phyloP scores from a whole-genome alignment of 2,797 vertebrate genomes.

The Harpagifer antarcticus region DNA sequence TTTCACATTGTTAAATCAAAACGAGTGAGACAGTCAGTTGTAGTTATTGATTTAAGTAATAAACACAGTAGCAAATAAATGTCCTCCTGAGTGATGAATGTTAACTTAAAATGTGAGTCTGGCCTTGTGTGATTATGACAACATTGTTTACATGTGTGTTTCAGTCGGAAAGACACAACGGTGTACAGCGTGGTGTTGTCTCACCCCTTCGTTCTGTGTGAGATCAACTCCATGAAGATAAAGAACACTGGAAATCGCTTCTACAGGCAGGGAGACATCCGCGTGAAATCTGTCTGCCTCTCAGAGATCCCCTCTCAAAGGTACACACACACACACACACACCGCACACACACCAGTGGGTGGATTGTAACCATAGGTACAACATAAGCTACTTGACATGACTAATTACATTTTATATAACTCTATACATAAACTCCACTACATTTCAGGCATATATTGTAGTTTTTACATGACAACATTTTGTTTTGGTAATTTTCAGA shows the following conservation, averaged over 20 bases:
- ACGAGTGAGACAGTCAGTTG: not conserved
- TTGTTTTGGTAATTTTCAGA: no score
- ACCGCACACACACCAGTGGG: slow-evolving; percentile 5
- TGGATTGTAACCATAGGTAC: no score
- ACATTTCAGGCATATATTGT: no score
- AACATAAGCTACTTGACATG: no score
- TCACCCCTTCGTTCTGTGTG: slow-evolving; percentile 74
- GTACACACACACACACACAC: slow-evolving; percentile 60
- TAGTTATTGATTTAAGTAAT: not conserved
- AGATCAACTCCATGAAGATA: slow-evolving; percentile 77
- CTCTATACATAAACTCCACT: no score
- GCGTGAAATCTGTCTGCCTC: slow-evolving; percentile 81
- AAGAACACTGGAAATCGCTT: slow-evolving; percentile 80
- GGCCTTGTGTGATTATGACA: not conserved
- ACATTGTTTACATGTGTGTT: slow-evolving; percentile 8
- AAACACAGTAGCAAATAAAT: slow-evolving; percentile 22
- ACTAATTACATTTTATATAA: no score
- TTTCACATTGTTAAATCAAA: not conserved
- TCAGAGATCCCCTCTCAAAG: slow-evolving; percentile 72
- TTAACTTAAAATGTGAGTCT: slow-evolving; percentile 9
- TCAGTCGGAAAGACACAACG: slow-evolving; percentile 62
- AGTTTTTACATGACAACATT: no score
- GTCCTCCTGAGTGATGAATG: slow-evolving; percentile 10
- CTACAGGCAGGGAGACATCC: slow-evolving; percentile 80
- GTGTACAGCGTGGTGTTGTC: slow-evolving; percentile 74